Conservation (phyloP, 2,888 invertebrate genomes). For the Ferdinandea cuprea region DNA sequence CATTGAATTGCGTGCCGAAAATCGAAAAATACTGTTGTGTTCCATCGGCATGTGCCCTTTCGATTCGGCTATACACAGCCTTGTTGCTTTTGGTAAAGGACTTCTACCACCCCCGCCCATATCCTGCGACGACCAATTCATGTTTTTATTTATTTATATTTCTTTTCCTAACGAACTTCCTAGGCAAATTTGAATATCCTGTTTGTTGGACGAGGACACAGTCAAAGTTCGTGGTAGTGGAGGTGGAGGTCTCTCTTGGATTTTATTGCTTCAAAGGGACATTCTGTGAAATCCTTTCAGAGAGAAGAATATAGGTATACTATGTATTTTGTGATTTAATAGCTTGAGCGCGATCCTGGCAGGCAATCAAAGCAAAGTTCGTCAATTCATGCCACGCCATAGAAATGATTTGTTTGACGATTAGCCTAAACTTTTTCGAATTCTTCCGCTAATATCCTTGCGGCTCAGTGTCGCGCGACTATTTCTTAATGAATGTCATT, state of each 20-base stretch:
- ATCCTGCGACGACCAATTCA: constrained; percentile 44
- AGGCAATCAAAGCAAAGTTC: constrained; percentile 52
- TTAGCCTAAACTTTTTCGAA: constrained; percentile 53
- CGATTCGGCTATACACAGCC: constrained; percentile 5
- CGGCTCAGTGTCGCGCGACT: neutral
- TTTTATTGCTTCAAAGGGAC: constrained; percentile 66
- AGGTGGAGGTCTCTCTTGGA: constrained; percentile 14
- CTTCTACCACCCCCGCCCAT: neutral
- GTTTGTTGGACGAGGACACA: constrained; percentile 43
- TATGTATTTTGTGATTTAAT: constrained; percentile 49
- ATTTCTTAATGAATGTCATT: constrained; percentile 43
- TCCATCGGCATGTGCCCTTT: constrained; percentile 46
- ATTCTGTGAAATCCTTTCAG: constrained; percentile 39
- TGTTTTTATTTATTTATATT: constrained; percentile 73
- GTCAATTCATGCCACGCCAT: constrained; percentile 61
- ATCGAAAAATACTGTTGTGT: constrained; percentile 43
- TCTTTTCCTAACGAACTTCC: constrained; percentile 68
- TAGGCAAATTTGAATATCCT: constrained; percentile 75
- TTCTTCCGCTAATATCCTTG: constrained; percentile 56
- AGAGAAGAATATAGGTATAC: neutral
- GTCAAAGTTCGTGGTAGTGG: too few species aligned
- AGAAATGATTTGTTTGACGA: constrained; percentile 71
- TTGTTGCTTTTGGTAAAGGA: too few species aligned
- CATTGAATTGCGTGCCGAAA: constrained; percentile 71
- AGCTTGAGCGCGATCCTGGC: constrained; percentile 38